Conservation (phyloP, 35 echinoderm and acorn worm species). For the Apostichopus japonicus region DNA sequence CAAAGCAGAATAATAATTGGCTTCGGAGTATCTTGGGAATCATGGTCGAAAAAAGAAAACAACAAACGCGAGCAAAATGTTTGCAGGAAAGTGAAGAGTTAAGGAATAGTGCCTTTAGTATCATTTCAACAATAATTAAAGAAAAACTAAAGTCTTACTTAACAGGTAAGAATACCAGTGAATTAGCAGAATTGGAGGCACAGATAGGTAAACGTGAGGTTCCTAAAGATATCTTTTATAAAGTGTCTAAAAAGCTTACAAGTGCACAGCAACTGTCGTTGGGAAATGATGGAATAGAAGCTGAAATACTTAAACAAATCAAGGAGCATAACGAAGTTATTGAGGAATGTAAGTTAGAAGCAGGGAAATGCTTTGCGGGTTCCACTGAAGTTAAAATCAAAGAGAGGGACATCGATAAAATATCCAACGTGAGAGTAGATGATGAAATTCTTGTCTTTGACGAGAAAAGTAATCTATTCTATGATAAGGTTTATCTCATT, state of each 20-base stretch:
- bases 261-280: neutral
- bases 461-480: neutral
- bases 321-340: neutral
- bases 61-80: neutral
- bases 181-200: neutral
- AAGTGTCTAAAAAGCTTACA: neutral
- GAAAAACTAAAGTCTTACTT: neutral
- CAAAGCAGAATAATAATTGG: neutral
- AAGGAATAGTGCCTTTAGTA: neutral
- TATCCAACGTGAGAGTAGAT: neutral
- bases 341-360: neutral
- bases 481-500: slow-evolving; percentile 34
- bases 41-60: neutral
- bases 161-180: neutral
- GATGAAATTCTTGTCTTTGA: slow-evolving; percentile 1
- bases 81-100: neutral
- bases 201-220: neutral
- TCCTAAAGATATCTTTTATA: neutral
- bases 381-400: neutral
- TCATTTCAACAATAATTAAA: neutral
- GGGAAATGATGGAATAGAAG: neutral
- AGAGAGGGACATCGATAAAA: neutral
- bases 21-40: neutral
- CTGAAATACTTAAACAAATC: neutral
- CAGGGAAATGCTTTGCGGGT: neutral